Evolutionary conservation across 2,113 vertebrate genomes (phyloP).

Genomic region (Clarias macrocephalus): DNA sequence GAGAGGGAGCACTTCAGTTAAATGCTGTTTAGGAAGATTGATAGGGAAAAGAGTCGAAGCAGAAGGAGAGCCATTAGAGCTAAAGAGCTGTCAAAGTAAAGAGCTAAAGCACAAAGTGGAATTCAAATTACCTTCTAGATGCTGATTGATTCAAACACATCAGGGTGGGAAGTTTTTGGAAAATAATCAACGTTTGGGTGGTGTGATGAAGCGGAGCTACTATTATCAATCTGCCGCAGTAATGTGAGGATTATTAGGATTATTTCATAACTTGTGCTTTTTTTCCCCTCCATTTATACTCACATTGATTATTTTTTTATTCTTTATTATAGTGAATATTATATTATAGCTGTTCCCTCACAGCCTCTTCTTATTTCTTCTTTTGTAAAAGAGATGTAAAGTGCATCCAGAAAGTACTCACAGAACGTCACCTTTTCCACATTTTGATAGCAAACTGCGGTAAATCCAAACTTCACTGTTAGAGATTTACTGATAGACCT

Average conservation of each 20-base stretch:
- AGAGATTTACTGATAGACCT: too few relatives aligned
- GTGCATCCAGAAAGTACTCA: too few relatives aligned
- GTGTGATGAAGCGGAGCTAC: not conserved
- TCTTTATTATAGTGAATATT: not conserved
- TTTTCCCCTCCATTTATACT: not conserved
- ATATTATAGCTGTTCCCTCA: not conserved
- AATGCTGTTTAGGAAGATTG: not conserved
- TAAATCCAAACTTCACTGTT: too few relatives aligned
- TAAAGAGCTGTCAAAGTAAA: constrained; percentile 2
- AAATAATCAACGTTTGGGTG: not conserved
- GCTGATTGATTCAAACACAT: not conserved
- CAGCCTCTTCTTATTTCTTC: not conserved
- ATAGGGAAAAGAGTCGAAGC: not conserved
- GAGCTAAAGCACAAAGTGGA: not conserved
- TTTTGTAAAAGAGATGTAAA: not conserved
- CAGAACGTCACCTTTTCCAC: too few relatives aligned
- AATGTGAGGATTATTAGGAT: not conserved
- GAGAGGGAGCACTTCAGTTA: not conserved
- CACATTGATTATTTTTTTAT: not conserved
- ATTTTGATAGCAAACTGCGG: too few relatives aligned
- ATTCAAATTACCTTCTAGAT: not conserved
- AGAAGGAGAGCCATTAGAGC: constrained; percentile 1
- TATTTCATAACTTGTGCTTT: not conserved
- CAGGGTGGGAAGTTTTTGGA: not conserved
- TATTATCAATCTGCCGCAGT: not conserved